phyloP scores from a whole-genome alignment of 2,888 invertebrate genomes.

The Protonemura montana region DNA sequence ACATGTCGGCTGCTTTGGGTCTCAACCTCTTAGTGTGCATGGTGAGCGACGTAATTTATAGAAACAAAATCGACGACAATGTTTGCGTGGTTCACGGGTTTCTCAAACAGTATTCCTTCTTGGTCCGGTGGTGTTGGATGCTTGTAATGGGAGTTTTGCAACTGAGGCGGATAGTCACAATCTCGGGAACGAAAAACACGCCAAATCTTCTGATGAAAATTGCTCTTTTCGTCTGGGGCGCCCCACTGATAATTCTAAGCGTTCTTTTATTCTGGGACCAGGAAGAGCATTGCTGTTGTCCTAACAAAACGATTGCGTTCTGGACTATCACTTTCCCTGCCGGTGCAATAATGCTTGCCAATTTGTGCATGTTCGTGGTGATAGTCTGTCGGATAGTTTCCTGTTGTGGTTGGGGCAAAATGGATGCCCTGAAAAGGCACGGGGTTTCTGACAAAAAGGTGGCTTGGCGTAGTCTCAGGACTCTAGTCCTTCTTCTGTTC shows the following conservation, averaged over 20 bases:
- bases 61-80: background rate
- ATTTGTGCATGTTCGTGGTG: background rate
- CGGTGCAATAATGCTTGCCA: background rate
- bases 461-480: background rate
- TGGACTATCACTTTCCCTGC: background rate
- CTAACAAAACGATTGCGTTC: background rate
- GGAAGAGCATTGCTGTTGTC: background rate
- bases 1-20: background rate
- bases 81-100: background rate
- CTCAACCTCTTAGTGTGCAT: background rate
- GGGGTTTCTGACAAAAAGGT: background rate
- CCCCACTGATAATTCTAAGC: background rate
- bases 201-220: background rate
- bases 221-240: background rate
- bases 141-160: background rate
- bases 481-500: background rate
- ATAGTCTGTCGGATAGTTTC: background rate
- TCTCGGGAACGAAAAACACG: background rate
- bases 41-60: background rate
- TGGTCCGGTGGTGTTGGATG: background rate
- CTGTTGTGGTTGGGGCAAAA: background rate
- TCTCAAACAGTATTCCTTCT: background rate
- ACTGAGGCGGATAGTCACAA: background rate
- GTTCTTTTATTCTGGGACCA: background rate
- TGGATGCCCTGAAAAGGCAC: background rate